Evolutionary conservation across 1,140 invertebrate species (phyloP), one percentile per base, ranked within the genome.

Genomic region (Hydropsyche tenuis): DNA sequence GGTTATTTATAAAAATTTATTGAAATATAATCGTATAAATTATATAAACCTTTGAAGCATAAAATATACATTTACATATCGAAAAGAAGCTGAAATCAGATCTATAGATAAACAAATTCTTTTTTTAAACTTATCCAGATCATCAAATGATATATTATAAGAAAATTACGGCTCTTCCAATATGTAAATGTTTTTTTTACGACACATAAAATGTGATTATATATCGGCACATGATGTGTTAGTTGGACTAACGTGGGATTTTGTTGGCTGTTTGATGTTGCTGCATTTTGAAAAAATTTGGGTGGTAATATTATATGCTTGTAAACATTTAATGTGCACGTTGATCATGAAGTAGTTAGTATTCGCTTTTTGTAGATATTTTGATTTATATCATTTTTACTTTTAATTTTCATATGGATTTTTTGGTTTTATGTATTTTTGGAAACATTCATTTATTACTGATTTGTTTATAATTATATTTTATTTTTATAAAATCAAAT

Each of bases 381-480:
- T 53, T 53, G 18, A 27, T 25, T n/a, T 27, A 37, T 63, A 63
- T 63, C 23, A 63, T 63, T 63, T 27, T 63, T 63, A 1, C n/a
- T 63, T 27, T 63, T 63, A 5, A 63, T 63, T 27, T 63, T 63
- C 14, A n/a, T 63, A 27, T 22, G n/a, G 27, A 63, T 63, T 27
- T 14, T 25, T 63, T 37, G 3, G 30, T 22, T 56, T 56, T 22
- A 16, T 56, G 5, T 60, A 22, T 68, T 68, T 68, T 9, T 68
- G 6, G 27, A 48, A 48, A 68, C 65, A 68, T 68, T 68, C 43
- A 68, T 68, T 68, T 68, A 68, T 68, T 68, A 68, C 65, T 68
- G 22, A n/a, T 68, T 68, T 46, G 16, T 68, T 48, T 68, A n/a
- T 5, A 9, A 23, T 62, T 42, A 25, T 68, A 48, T 27, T 42